A percentile compares a stretch with the other conserved stretches of the same genome.
Conservation (phyloP, 92 coral and sea anemone species). For the Muricea muricata region DNA sequence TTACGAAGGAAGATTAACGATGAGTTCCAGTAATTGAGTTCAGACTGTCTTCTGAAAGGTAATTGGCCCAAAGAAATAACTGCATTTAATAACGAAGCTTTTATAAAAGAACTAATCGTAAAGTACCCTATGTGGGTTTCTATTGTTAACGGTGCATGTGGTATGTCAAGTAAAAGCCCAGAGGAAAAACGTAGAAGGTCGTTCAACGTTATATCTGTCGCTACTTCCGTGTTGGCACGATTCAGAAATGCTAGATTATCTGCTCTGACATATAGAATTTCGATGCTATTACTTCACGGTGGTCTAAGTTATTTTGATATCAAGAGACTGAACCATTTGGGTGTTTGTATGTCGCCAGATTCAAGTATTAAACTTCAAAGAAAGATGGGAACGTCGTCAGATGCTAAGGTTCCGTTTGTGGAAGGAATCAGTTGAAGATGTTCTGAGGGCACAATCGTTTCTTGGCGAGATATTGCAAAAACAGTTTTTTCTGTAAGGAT, state of each 20-base stretch:
- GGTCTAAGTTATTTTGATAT: slow-evolving; percentile 40
- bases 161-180: background rate
- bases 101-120: background rate
- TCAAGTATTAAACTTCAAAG: slow-evolving; percentile 32
- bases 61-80: background rate
- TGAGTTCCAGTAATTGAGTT: background rate
- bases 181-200: background rate
- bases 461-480: no score
- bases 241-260: slow-evolving; percentile 57
- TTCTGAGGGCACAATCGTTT: slow-evolving; percentile 22
- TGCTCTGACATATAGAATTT: slow-evolving; percentile 58
- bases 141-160: slow-evolving; percentile 60
- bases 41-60: background rate
- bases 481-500: background rate
- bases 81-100: background rate
- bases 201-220: slow-evolving; percentile 33
- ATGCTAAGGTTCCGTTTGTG: slow-evolving; percentile 48
- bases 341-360: slow-evolving; percentile 62
- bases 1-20: background rate
- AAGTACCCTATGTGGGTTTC: slow-evolving; percentile 55
- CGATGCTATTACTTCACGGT: slow-evolving; percentile 52
- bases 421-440: slow-evolving; percentile 40
- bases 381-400: slow-evolving; percentile 51
- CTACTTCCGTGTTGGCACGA: slow-evolving; percentile 55
- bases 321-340: slow-evolving; percentile 32